These are phyloP conservation scores for Bergia puertoricense DNA, from an alignment of 92 coral and sea anemone species.

Conservation along the genomic window DNA sequence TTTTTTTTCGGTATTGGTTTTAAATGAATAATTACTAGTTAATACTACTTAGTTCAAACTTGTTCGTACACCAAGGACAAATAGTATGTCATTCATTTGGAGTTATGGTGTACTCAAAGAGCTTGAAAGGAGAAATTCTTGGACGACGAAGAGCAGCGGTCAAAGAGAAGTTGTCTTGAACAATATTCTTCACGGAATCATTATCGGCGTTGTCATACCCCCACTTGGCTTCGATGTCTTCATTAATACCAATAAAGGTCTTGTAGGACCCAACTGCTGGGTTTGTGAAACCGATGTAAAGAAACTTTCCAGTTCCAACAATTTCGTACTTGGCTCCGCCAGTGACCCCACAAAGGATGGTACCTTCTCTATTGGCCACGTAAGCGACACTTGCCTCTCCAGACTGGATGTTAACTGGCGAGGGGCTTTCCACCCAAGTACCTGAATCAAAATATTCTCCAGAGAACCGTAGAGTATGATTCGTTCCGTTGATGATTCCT, in stretches of 20 bases:
- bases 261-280: background rate
- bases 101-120: too few relatives aligned
- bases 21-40: too few relatives aligned
- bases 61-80: too few relatives aligned
- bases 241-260: background rate
- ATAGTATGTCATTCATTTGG: too few relatives aligned
- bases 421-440: constrained; percentile 1
- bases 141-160: too few relatives aligned
- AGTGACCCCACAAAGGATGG: background rate
- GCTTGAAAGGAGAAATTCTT: too few relatives aligned
- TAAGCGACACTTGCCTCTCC: background rate
- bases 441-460: background rate
- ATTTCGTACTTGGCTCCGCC: background rate
- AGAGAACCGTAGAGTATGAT: background rate
- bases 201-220: background rate
- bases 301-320: background rate
- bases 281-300: background rate
- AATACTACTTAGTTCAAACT: too few relatives aligned
- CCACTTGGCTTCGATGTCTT: background rate
- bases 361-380: background rate
- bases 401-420: background rate
- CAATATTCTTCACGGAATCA: too few relatives aligned
- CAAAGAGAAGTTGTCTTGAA: too few relatives aligned
- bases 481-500: background rate
- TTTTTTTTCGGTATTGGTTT: too few relatives aligned